phyloP scores from a whole-genome alignment of 2,113 vertebrate species.

The Calyptommatus sinebrachiatus region DNA sequence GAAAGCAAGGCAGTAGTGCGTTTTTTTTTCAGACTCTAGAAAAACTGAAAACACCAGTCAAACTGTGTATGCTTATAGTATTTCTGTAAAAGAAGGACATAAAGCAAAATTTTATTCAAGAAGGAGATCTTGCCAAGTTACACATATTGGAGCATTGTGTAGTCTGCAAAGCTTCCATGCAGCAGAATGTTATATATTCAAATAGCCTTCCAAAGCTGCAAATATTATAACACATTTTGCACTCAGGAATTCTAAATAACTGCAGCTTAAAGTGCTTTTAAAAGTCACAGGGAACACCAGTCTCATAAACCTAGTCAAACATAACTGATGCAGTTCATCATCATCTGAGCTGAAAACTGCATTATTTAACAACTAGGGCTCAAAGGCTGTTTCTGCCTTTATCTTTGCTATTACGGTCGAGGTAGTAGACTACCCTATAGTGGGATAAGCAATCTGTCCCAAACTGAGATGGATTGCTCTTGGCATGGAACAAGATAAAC shows the following conservation, averaged over 20 bases:
- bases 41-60: neutral
- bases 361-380: too few species aligned
- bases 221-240: conserved; percentile 4
- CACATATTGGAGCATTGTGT: too few species aligned
- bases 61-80: neutral
- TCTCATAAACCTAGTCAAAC: neutral
- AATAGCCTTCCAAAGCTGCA: neutral
- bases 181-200: too few species aligned
- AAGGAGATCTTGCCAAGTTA: too few species aligned
- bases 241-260: neutral
- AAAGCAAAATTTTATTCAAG: neutral
- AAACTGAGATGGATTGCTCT: too few species aligned
- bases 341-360: neutral
- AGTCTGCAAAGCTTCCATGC: too few species aligned
- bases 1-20: neutral
- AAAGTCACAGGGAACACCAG: neutral
- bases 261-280: neutral
- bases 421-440: too few species aligned
- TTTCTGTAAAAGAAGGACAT: neutral
- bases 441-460: too few species aligned
- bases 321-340: neutral
- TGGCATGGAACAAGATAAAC: too few species aligned
- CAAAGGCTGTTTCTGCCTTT: too few species aligned
- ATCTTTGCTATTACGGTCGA: too few species aligned
- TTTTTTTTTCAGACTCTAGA: neutral